Evolutionary conservation across 2,797 vertebrate species (phyloP), one percentile per base, ranked within the genome.

Genomic region (Spinus olivaceus): DNA sequence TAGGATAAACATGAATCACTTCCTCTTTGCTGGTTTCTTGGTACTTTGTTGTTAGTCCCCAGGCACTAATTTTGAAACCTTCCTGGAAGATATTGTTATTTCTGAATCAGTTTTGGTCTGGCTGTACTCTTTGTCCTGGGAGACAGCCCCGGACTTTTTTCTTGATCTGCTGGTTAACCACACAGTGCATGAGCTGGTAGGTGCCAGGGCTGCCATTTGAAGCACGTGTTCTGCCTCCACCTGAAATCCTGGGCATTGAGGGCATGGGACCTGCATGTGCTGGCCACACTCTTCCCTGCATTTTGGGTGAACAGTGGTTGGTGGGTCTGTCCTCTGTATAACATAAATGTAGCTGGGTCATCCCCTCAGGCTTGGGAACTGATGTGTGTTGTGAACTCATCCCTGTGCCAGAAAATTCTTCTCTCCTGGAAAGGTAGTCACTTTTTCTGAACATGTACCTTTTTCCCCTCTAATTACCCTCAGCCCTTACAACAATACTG

Each of bases 51-150:
- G 32, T 65, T 49, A 87, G 61, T 89, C 69, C 70, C 44, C n/a
- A 82, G 79, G 41, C 27, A 19, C 15, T 59, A 25, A 7, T 71
- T 82, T 78, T 71, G 79, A 92, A 81, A 85, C 14, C 76, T 83
- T 94, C 72, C 61, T 83, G 84, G 81, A 85, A 91, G 87, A 77
- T n/a, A n/a, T 39, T 64, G 37, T 70, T 88, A 72, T 88, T 96
- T 74, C 54, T 56, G 66, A 83, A 42, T 42, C 71, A 67, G n/a
- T 66, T 77, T 67, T 50, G 28, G 30, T 71, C 79, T 89, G 79
- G 46, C 81, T 66, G 81, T 86, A 67, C 56, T 82, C 77, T 0
- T 2, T 66, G 60, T 77, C 81, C 74, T 82, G 69, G 50, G 79
- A 91, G 60, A 42, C 53, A 53, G 27, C 15, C 60, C 28, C 30